A percentile compares a stretch with the other conserved stretches of the same genome.
Evolutionary conservation across 2,888 invertebrate species (phyloP).

Genomic region (Leucophora obtusa): DNA sequence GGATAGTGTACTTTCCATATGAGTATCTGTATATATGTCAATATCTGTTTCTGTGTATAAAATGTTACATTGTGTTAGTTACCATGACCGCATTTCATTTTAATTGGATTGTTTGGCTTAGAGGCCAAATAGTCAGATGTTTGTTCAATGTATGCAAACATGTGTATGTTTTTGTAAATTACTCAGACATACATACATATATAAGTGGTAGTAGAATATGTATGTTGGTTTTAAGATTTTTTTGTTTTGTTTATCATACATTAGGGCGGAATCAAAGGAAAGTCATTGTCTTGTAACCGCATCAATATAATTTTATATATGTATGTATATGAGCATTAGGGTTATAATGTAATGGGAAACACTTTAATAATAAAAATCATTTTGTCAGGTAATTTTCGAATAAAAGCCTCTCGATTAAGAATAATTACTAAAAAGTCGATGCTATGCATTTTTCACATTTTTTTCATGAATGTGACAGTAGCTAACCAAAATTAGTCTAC

Average conservation of each 20-base stretch:
- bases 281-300: slow-evolving; percentile 53
- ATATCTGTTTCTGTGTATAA: slow-evolving; percentile 10
- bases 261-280: slow-evolving; percentile 5
- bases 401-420: no score
- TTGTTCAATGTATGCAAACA: slow-evolving; percentile 3
- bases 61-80: slow-evolving; percentile 52
- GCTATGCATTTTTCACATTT: no score
- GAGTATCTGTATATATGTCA: neutral
- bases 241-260: slow-evolving; percentile 1
- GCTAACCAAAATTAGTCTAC: no score
- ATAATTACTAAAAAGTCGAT: no score
- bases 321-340: no score
- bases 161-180: slow-evolving; percentile 29
- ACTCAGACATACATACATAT: slow-evolving; percentile 11
- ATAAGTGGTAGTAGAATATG: neutral
- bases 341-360: no score
- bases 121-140: slow-evolving; percentile 52
- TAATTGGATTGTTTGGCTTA: slow-evolving; percentile 61
- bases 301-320: slow-evolving; percentile 39
- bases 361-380: no score
- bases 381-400: no score
- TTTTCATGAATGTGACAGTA: no score
- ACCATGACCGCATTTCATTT: slow-evolving; percentile 63
- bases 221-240: neutral
- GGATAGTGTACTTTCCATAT: no score